phyloP scores from a whole-genome alignment of 2,888 invertebrate genomes.

The Drosophila lutescens region DNA sequence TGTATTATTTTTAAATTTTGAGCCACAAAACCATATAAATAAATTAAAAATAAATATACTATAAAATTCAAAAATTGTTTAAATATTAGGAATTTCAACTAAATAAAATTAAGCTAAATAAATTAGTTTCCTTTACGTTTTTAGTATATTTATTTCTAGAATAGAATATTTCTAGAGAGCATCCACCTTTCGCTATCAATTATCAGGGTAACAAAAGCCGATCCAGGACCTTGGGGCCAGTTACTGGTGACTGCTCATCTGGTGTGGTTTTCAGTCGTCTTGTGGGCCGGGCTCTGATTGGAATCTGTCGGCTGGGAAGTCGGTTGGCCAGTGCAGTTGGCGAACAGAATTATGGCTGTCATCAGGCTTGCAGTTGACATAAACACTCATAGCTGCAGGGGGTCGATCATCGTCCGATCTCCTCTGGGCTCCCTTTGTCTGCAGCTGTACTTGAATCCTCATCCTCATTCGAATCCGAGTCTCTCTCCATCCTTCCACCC shows the following conservation, averaged over 20 bases:
- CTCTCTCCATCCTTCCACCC: constrained; percentile 24
- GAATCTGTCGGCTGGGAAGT: constrained; percentile 49
- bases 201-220: not conserved
- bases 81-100: no score
- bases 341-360: constrained; percentile 79
- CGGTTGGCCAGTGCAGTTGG: constrained; percentile 43
- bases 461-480: not conserved
- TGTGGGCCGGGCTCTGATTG: constrained; percentile 52
- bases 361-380: constrained; percentile 79
- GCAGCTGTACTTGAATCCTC: constrained; percentile 1
- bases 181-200: not conserved
- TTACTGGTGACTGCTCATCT: constrained; percentile 51
- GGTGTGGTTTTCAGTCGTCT: constrained; percentile 22
- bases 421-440: constrained; percentile 36
- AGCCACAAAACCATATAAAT: no score
- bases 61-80: no score
- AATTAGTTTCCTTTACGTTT: no score
- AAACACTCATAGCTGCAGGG: constrained; percentile 74
- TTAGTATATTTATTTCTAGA: no score
- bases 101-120: no score
- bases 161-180: not conserved
- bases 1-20: no score
- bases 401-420: constrained; percentile 64
- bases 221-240: constrained; percentile 48
- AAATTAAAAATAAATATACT: no score